Base-by-base conservation (phyloP, 2,888 invertebrate genomes). In the Yponomeuta sedellus region DNA sequence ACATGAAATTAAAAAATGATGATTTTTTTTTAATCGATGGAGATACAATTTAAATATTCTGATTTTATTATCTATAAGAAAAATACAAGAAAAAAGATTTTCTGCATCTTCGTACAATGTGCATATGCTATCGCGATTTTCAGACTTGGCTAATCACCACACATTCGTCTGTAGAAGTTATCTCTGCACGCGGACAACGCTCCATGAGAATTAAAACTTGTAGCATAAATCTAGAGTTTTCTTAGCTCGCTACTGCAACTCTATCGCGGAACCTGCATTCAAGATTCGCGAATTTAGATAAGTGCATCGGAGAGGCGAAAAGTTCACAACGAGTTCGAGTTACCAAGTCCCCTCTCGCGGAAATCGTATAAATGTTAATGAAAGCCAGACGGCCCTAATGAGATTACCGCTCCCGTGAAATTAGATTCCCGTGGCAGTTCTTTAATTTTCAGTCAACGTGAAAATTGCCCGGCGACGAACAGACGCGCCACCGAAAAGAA, bases 341-440 rank as follows among this genome's bases (percentile, higher is more conserved):
- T 75, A 73, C 72, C 75, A 77, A 86, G 82, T 86, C 86, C 81
- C 75, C 79, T 77, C 76, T 75, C 73, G 74, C 77, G 78, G 83
- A 87, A 83, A 85, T 86, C 85, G 81, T 85, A 88, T 88, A 88
- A 89, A 90, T 87, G 85, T 85, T 90, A 89, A 89, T 89, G 88
- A 89, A 90, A 83, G 82, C 81, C 84, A 88, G 87, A 81, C 83
- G 81, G 80, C 80, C 78, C 84, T 89, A 90, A 89, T 87, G 83
- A 88, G 87, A 88, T 91, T 91, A 89, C 83, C 79, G 82, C 78
- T 83, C 78, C 83, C 81, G 84, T 85, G 83, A 86, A 88, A 89
- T 89, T 89, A 85, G 84, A 87, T 87, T 83, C 83, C 74, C 84
- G 80, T 79, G 81, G 78, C 86, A 86, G 83, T 88, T 87, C 88